phyloP scores from a whole-genome alignment of 2,797 vertebrate species.

The Loris lydekkerianus region DNA sequence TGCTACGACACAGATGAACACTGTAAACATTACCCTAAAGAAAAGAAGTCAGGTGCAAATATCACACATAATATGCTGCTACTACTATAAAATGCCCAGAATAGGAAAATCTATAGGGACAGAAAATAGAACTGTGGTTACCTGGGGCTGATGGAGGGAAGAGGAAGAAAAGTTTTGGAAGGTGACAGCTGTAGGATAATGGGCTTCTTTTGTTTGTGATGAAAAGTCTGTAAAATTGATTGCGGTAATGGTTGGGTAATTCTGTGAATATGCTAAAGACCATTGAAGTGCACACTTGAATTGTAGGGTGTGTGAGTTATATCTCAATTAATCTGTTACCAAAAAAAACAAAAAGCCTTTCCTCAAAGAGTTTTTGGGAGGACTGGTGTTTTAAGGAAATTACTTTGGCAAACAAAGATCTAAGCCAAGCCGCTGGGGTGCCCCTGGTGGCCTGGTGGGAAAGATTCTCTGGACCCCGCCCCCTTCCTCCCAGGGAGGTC shows the following conservation, averaged over 20 bases:
- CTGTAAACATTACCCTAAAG: background rate
- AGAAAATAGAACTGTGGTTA: background rate
- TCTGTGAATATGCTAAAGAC: background rate
- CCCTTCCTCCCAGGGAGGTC: background rate
- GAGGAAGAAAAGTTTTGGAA: background rate
- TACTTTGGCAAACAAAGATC: background rate
- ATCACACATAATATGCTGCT: background rate
- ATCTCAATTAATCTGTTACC: background rate
- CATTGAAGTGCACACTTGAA: background rate
- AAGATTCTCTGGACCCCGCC: background rate
- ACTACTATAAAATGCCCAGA: background rate
- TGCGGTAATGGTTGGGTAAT: background rate
- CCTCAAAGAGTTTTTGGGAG: background rate
- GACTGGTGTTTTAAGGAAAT: background rate
- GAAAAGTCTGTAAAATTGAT: background rate
- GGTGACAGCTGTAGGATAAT: background rate
- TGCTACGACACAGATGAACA: background rate
- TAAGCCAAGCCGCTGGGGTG: background rate
- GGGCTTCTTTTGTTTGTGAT: constrained; percentile 17
- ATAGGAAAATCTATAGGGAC: background rate
- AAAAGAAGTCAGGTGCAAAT: background rate
- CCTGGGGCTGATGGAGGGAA: background rate
- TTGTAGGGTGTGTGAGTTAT: background rate
- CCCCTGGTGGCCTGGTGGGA: constrained; percentile 33
- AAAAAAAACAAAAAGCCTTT: background rate